Percentiles rank a stretch among this genome's conserved stretches.
Evolutionary conservation across 2,113 vertebrate genomes (phyloP).

Genomic region (Pica pica): DNA sequence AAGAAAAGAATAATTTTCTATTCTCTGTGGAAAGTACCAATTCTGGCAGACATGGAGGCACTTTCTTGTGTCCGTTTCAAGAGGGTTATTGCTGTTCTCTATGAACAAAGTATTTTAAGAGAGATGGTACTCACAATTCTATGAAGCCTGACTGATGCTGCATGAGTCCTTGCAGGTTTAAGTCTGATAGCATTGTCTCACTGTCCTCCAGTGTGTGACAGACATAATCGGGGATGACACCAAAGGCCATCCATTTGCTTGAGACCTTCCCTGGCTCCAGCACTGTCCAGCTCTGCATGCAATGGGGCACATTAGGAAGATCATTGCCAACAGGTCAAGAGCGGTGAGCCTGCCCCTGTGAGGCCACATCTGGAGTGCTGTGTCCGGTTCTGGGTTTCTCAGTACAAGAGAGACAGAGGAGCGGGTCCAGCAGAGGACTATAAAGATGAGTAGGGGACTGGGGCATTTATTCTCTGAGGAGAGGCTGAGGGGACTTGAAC

Average conservation of each 20-base stretch:
- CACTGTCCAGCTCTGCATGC: neutral
- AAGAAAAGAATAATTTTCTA: neutral
- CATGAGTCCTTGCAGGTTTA: neutral
- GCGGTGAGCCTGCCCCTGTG: rapidly evolving
- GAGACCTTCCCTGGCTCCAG: neutral
- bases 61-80: neutral
- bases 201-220: neutral
- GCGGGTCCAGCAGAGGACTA: neutral
- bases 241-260: neutral
- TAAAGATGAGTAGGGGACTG: neutral
- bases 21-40: neutral
- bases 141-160: neutral
- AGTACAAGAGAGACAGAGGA: neutral
- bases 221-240: neutral
- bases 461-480: neutral
- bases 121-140: neutral
- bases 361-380: neutral
- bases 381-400: neutral
- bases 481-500: no score
- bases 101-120: neutral
- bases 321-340: no score
- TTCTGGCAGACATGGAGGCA: neutral
- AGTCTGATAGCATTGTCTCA: neutral
- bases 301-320: neutral
- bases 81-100: neutral